Base-by-base conservation (phyloP, 1,140 invertebrate species). In the Orius insidiosus region DNA sequence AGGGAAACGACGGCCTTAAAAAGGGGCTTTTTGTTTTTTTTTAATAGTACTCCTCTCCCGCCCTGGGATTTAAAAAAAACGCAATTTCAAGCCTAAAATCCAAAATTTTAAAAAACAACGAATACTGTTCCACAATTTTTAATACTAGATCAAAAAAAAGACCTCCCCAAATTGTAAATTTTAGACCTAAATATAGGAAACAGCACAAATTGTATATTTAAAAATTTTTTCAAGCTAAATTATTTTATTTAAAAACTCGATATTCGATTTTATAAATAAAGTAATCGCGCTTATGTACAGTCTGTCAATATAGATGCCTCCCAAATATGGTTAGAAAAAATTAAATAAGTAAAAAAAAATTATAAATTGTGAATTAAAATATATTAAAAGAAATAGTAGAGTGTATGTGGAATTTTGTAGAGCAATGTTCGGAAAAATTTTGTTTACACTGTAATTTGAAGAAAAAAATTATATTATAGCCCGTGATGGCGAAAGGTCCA, bases 341-440 rank as follows among this genome's bases (percentile, higher is more conserved):
- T 24, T 42, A 35, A 39, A 30, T 14, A 37, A 49, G 37, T 6
- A 15, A 48, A 32, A 24, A 44, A 31, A 44, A 35, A 35, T 30
- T 6, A 45, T n/a, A 45, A 45, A 36, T 11, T n/a, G 10, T 35
- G 44, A 37, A 45, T 32, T 34, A 45, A 30, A 35, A 45, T 34
- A 36, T 34, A n/a, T 41, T 41, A 5, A 30, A 44, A 14, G 14
- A 35, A 48, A 48, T n/a, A 47, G 31, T 48, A 48, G 47, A 48
- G 6, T 44, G 40, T 48, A 48, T 48, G 47, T 43, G 47, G 31
- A 42, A 41, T 49, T 42, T 45, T 45, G 42, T 49, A 49, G 42
- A 48, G 39, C 31, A 49, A 19, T 45, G 47, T 49, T 49, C 36
- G n/a, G 32, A 16, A 32, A 44, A 18, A 13, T 40, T 49, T 49